Base-by-base conservation (phyloP, 2,797 vertebrate genomes). In the Sciaenops ocellatus region DNA sequence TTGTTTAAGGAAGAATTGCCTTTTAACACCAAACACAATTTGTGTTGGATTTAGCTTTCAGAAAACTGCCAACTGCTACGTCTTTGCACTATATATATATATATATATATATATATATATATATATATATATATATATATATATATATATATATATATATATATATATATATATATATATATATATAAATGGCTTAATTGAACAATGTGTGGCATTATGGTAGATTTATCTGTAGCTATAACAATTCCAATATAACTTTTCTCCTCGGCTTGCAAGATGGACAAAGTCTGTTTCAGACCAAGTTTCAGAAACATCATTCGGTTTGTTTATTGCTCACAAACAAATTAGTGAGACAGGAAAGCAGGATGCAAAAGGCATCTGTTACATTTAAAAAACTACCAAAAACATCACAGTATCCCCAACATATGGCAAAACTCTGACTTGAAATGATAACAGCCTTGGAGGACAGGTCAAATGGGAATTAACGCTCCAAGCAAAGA, bases 381-480 rank as follows among this genome's bases (percentile, higher is more conserved):
- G 30, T 70, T 79, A 3, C 18, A 62, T 65, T 67, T 30, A 41
- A 42, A 76, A 64, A 69, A 1, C 10, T 6, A 42, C 55, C 20
- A 61, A 60, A 76, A 56, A 76, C 5, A 30, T 10, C 47, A 8
- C 52, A 62, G 24, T 42, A 38, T 60, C 47, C 73, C 10, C 0
- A 78, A 76, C 86, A 85, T 81, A 77, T 77, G 71, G 62, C 20
- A 59, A 75, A 63, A 62, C 61, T 64, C 71, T 44, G 3, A 70
- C 16, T 72, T 3, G 16, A 68, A 81, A 54, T 63, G 1, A 62
- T 76, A 79, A 5, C 22, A 8, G 62, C 71, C 26, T 52, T 20
- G 16, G 78, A 85, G 77, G 73, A 83, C 65, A 67, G 79, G 78
- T 84, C 71, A 68, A 88, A 82, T 69, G 85, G 80, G 88, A 90